phyloP scores from a whole-genome alignment of 2,113 vertebrate species.

The Dipodomys ordii region DNA sequence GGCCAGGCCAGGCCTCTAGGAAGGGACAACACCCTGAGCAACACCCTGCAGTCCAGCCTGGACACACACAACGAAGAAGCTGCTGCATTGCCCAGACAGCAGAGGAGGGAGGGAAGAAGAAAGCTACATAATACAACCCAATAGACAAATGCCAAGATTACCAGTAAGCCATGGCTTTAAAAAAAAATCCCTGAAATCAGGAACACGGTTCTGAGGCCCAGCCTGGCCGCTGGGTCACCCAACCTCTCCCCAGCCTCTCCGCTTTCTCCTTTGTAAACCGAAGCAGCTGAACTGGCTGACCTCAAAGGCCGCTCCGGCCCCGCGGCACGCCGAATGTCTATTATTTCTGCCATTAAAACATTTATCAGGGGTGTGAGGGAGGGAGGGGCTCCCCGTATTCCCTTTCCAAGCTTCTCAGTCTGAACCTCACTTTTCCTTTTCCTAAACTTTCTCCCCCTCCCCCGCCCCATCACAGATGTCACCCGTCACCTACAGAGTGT shows the following conservation, averaged over 20 bases:
- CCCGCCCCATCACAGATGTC: no score
- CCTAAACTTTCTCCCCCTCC: background rate
- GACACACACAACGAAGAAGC: background rate
- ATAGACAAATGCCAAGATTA: background rate
- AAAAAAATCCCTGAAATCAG: constrained; percentile 60
- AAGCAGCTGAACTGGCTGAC: constrained; percentile 78
- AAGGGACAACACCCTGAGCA: background rate
- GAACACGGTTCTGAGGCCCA: constrained; percentile 30
- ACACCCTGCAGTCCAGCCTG: background rate
- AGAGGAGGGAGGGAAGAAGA: background rate
- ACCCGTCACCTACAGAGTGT: no score
- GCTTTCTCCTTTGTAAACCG: constrained; percentile 79
- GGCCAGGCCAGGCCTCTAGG: background rate
- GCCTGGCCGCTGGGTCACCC: constrained; percentile 43
- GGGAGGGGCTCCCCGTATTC: background rate
- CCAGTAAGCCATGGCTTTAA: background rate
- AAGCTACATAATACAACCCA: background rate
- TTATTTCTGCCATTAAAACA: constrained; percentile 80
- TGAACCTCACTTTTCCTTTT: constrained; percentile 18
- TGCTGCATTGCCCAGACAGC: background rate
- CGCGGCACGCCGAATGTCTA: constrained; percentile 71
- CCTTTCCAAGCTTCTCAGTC: constrained; percentile 25
- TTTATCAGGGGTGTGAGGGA: constrained; percentile 26
- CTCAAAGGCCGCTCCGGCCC: constrained; percentile 51
- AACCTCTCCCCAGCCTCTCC: constrained; percentile 37